Percentiles rank a stretch among this genome's conserved stretches.
Evolutionary conservation across 1,140 invertebrate genomes (phyloP).

Genomic region (Palaemon carinicauda): DNA sequence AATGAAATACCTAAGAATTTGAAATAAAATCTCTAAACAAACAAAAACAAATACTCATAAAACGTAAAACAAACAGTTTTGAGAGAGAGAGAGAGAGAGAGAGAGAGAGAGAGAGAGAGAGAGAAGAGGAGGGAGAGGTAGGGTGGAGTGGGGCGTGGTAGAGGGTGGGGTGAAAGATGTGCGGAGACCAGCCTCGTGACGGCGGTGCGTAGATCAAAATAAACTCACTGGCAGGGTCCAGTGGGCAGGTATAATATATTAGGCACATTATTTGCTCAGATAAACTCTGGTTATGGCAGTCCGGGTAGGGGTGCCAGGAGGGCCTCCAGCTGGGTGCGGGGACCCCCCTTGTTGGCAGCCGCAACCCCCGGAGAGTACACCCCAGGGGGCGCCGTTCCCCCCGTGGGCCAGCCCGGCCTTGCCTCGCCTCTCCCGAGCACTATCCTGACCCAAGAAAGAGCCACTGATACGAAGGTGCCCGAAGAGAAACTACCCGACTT

Average conservation of each 20-base stretch:
- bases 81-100: not conserved
- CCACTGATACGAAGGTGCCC: constrained; percentile 3
- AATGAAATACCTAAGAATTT: too few relatives aligned
- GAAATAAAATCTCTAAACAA: too few relatives aligned
- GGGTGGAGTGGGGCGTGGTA: not conserved
- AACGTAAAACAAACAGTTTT: too few relatives aligned
- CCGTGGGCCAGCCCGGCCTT: constrained; percentile 19
- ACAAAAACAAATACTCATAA: too few relatives aligned
- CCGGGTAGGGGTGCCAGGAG: constrained; percentile 51
- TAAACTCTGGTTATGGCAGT: constrained; percentile 57
- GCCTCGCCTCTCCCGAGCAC: constrained; percentile 32
- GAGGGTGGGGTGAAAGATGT: constrained; percentile 31
- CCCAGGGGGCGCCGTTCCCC: constrained; percentile 32
- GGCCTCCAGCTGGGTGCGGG: constrained; percentile 44
- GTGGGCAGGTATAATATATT: constrained; percentile 56
- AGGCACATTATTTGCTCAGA: constrained; percentile 56
- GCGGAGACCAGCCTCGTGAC: constrained; percentile 20
- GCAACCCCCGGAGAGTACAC: constrained; percentile 37
- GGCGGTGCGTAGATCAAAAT: constrained; percentile 49
- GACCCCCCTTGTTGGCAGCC: constrained; percentile 42
- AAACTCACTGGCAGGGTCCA: constrained; percentile 50
- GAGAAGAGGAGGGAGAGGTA: not conserved
- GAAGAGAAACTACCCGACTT: not conserved
- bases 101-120: not conserved
- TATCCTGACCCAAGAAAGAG: not conserved